These are phyloP conservation scores for Malthinus flaveolus DNA, from an alignment of 2,888 invertebrate species.

Conservation along the genomic window DNA sequence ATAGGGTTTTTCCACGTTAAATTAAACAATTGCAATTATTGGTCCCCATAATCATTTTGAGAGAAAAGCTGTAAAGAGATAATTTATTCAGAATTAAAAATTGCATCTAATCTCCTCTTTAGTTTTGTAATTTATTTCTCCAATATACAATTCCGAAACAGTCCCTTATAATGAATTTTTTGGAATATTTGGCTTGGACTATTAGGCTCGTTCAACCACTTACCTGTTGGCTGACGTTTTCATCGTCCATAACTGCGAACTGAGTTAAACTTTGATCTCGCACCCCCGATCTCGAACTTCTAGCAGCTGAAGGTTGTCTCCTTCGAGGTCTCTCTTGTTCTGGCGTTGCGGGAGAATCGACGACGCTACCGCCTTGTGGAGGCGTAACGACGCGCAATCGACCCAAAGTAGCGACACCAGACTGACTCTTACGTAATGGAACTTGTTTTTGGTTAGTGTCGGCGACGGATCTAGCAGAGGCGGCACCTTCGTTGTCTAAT, in stretches of 20 bases:
- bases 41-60: no score
- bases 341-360: slow-evolving; percentile 49
- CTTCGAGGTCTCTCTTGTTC: slow-evolving; percentile 50
- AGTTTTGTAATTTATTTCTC: no score
- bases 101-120: no score
- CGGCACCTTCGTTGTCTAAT: slow-evolving; percentile 69
- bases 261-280: slow-evolving; percentile 86
- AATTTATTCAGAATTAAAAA: no score
- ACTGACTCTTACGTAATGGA: slow-evolving; percentile 52
- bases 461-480: slow-evolving; percentile 58
- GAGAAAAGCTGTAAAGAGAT: no score
- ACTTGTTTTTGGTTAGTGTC: slow-evolving; percentile 50
- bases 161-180: no score
- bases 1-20: no score
- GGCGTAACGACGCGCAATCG: slow-evolving; percentile 70
- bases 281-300: slow-evolving; percentile 56
- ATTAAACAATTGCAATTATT: no score
- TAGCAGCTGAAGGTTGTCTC: slow-evolving; percentile 49
- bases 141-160: no score
- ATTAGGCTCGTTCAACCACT: slow-evolving; percentile 5
- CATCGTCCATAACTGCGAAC: slow-evolving; percentile 91
- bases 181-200: no score
- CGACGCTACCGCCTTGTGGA: slow-evolving; percentile 43
- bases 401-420: slow-evolving; percentile 71
- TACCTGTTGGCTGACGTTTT: slow-evolving; percentile 86